phyloP scores from a whole-genome alignment of 2,888 invertebrate genomes.

The Hyposoter didymator region DNA sequence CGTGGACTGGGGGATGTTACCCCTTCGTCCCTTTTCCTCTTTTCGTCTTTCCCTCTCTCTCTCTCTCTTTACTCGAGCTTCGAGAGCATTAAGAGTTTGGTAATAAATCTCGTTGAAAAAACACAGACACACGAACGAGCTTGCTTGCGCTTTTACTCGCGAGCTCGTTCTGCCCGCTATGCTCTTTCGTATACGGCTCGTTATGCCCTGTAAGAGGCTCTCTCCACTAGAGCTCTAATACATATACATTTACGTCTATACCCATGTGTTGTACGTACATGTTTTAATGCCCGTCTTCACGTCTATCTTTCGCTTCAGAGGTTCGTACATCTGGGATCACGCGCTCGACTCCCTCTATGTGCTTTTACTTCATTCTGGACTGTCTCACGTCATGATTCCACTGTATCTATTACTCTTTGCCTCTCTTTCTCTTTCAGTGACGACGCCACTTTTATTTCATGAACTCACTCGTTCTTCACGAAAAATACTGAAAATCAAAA shows the following conservation, averaged over 20 bases:
- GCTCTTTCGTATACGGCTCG: slow-evolving; percentile 46
- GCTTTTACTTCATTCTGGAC: slow-evolving; percentile 22
- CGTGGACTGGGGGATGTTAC: slow-evolving; percentile 39
- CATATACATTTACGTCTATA: neutral
- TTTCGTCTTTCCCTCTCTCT: neutral
- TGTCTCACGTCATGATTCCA: slow-evolving; percentile 14
- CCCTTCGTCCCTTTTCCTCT: slow-evolving; percentile 64
- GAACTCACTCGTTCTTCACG: neutral
- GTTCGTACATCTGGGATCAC: slow-evolving; percentile 73
- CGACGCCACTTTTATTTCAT: slow-evolving; percentile 9
- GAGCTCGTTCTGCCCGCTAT: slow-evolving; percentile 32
- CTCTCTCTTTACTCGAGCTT: slow-evolving; percentile 70
- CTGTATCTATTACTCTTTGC: neutral
- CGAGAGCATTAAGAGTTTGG: slow-evolving; percentile 81
- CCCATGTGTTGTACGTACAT: neutral
- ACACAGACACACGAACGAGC: slow-evolving; percentile 70
- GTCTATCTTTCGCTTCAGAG: slow-evolving; percentile 71
- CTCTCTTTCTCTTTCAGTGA: neutral
- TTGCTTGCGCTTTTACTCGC: slow-evolving; percentile 53
- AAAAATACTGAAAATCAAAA: too few species aligned
- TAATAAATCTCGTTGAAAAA: slow-evolving; percentile 83
- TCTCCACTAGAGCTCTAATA: slow-evolving; percentile 17
- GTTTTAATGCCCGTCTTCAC: slow-evolving; percentile 53
- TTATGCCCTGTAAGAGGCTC: slow-evolving; percentile 37
- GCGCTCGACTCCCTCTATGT: slow-evolving; percentile 25